phyloP scores from a whole-genome alignment of 2,113 vertebrate genomes.

The Seriola dumerili region DNA sequence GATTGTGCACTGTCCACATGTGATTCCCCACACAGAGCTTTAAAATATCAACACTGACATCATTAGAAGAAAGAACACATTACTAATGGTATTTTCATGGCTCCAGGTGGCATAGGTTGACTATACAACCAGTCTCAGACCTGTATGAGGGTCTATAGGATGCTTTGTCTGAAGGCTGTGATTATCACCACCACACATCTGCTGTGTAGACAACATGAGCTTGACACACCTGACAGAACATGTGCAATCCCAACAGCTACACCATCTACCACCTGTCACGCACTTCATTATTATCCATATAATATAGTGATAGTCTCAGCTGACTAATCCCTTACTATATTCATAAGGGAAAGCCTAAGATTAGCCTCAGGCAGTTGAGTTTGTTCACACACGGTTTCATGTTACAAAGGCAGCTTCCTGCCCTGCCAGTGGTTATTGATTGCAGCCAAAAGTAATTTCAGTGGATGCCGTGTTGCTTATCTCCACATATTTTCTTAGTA shows the following conservation, averaged over 20 bases:
- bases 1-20: no score
- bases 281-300: slow-evolving; percentile 25
- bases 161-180: slow-evolving; percentile 4
- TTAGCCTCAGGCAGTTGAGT: slow-evolving; percentile 39
- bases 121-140: background rate
- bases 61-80: background rate
- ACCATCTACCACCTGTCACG: slow-evolving; percentile 18
- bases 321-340: slow-evolving; percentile 11
- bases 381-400: slow-evolving; percentile 45
- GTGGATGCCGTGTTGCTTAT: slow-evolving; percentile 44
- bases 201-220: slow-evolving; percentile 6
- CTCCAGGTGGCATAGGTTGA: slow-evolving; percentile 1
- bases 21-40: no score
- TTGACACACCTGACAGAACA: slow-evolving; percentile 30
- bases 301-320: slow-evolving; percentile 21
- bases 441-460: slow-evolving; percentile 59
- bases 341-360: slow-evolving; percentile 4
- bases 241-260: slow-evolving; percentile 23
- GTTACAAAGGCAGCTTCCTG: slow-evolving; percentile 41
- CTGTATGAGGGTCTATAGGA: background rate
- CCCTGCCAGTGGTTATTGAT: slow-evolving; percentile 51
- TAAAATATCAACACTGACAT: no score
- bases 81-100: background rate
- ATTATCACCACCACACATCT: slow-evolving; percentile 17
- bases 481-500: slow-evolving; percentile 59